Evolutionary conservation across 2,888 invertebrate genomes (phyloP).

Genomic region (Polymixis flavicincta): DNA sequence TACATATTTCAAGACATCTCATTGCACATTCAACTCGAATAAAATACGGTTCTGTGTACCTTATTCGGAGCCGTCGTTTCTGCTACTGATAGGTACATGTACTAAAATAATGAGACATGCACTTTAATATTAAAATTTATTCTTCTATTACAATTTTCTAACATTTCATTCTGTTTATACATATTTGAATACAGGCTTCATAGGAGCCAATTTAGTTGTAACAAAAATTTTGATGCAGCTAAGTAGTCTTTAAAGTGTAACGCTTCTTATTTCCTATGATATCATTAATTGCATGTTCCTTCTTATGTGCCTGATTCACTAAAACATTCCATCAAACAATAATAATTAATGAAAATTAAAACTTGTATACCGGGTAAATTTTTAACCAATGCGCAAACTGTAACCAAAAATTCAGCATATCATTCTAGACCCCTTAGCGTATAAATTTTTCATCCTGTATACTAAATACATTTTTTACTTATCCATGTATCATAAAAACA

Average conservation of each 20-base stretch:
- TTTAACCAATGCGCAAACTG: too few species aligned
- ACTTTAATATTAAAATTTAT: neutral
- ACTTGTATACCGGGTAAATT: neutral
- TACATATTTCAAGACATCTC: constrained; percentile 48
- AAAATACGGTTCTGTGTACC: constrained; percentile 53
- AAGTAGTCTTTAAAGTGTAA: neutral
- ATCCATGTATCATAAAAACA: neutral
- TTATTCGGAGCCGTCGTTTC: neutral
- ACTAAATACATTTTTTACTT: too few species aligned
- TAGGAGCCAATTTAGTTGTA: neutral
- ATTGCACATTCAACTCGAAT: constrained; percentile 61
- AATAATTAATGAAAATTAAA: neutral
- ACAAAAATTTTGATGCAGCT: too few species aligned
- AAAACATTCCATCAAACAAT: neutral
- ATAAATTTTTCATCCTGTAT: too few species aligned
- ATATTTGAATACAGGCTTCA: neutral
- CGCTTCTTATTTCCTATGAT: neutral
- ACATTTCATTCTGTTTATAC: neutral
- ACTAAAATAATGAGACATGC: constrained; percentile 5
- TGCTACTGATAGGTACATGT: neutral
- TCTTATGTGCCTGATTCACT: neutral
- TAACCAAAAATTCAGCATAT: too few species aligned
- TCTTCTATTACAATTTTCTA: neutral
- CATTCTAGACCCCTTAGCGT: too few species aligned
- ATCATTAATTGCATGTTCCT: neutral